phyloP scores from a whole-genome alignment of 1,140 invertebrate genomes.

The Drosophila aff. region DNA sequence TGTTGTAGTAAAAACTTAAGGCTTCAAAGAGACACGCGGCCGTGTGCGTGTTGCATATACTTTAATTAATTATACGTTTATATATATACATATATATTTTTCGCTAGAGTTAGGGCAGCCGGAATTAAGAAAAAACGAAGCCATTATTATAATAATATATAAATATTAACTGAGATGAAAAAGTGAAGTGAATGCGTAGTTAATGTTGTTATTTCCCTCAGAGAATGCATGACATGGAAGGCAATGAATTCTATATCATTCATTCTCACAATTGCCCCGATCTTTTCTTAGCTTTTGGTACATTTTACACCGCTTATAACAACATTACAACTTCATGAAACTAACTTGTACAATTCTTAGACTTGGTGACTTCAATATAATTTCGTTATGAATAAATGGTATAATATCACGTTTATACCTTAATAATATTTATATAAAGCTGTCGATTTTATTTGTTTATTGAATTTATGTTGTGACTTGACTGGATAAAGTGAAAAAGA shows the following conservation, averaged over 20 bases:
- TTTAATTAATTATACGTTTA: constrained; percentile 41
- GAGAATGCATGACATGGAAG: constrained; percentile 19
- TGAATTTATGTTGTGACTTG: not conserved
- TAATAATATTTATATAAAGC: constrained; percentile 34
- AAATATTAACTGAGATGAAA: constrained; percentile 36
- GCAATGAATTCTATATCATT: constrained; percentile 17
- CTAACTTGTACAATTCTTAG: constrained; percentile 47
- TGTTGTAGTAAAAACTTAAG: constrained; percentile 72
- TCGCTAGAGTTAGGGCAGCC: constrained; percentile 43
- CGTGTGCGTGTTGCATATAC: constrained; percentile 45
- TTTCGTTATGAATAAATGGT: constrained; percentile 50
- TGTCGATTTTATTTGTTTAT: constrained; percentile 30
- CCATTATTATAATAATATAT: constrained; percentile 22
- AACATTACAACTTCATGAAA: constrained; percentile 38
- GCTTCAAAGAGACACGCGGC: constrained; percentile 53
- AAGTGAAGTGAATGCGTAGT: constrained; percentile 28
- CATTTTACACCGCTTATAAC: constrained; percentile 40
- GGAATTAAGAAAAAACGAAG: constrained; percentile 27
- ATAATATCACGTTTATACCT: constrained; percentile 44
- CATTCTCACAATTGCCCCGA: constrained; percentile 11
- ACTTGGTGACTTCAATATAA: constrained; percentile 41
- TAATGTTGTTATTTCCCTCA: constrained; percentile 16
- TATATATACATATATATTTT: constrained; percentile 30
- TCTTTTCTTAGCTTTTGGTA: constrained; percentile 46
- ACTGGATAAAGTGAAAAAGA: too few relatives aligned